Base-by-base conservation (phyloP, 2,888 invertebrate species). In the Acholoe squamosa region DNA sequence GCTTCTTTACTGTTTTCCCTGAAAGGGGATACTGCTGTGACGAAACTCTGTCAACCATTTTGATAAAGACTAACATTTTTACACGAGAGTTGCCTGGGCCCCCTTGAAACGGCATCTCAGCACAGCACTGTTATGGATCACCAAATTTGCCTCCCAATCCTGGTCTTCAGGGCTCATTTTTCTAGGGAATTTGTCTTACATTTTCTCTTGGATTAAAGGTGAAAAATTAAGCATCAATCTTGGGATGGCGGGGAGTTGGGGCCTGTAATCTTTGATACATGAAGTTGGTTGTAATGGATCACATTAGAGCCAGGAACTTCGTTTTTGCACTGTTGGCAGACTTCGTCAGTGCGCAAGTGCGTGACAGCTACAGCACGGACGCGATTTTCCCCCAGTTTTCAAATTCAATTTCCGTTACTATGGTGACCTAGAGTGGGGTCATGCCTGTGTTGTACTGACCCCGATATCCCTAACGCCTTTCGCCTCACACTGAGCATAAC, bases 201-300 rank as follows among this genome's bases (percentile, higher is more conserved):
- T 34, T 14, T 34, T 80, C 22, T 34, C 33, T 80, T 7, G 16
- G 33, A 80, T 80, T 80, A 80, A 10, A 34, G 22, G 16, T 80
- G 80, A 80, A 43, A 43, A 80, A 80, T 80, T 80, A 43, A 5
- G 33, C 80, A 80, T 34, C 43, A 43, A 80, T 80, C 80, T 80
- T 80, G 33, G 33, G 0, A 16, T 28, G 33, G 80, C 76, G 34
- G 22, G 1, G 80, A 80, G 33, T n/a, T 19, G 16, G 25, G 34
- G 80, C 80, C 33, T 80, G 80, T 80, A 80, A 80, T 80, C 80
- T 80, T 80, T 80, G 80, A 80, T 33, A 80, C 80, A 43, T 14
- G 80, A 43, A 43, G 80, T 3, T 10, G 43, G 22, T 33, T 10
- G 80, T 80, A 80, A 80, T 80, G 33, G 80, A 80, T 80, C 16